Base-by-base conservation (phyloP, 2,113 vertebrate genomes). In the Nycticorax nycticorax region DNA sequence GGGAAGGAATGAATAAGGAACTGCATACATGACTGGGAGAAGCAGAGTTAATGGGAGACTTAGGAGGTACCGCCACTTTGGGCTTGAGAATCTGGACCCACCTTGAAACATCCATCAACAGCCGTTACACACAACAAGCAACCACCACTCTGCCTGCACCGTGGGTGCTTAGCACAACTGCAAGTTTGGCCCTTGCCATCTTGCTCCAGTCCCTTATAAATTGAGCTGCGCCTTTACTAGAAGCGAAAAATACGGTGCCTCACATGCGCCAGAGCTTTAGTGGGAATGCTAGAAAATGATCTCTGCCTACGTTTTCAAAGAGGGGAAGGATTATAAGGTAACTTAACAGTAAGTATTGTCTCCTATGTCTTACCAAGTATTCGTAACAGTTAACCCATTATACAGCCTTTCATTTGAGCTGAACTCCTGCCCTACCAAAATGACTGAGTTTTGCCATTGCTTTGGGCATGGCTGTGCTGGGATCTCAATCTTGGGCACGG, bases 41-140 rank as follows among this genome's bases (percentile, higher is more conserved):
- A 74, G 18, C 35, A 68, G 72, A 75, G 43, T 39, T 23, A 32
- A 39, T 19, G 21, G 33, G 56, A 91, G 28, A 11, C 41, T 27
- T 27, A 12, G 27, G 35, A 57, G 35, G 1, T 23, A 21, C 4
- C 1, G 0, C 50, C 53, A 8, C 41, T 59, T 78, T 3, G 32
- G 39, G 53, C 20, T 81, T 78, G 35, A 41, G 56, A 68, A 62
- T 37, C 33, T 55, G n/a, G 57, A 32, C 24, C 60, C 41, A 39
- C 35, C 55, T 74, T 77, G 67, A 93, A 69, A 74, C 8, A 43
- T 50, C 11, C 21, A 66, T 43, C 20, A 79, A 33, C 37, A 55
- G 22, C 35, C n/a, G 77, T 83, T 55, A 22, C 6, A 30, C n/a
- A 52, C 9, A n/a, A 63, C 6, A 22, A 66, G 50, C 43, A 52